Conservation (phyloP, 2,888 invertebrate genomes). For the Melinaea marsaeus region DNA sequence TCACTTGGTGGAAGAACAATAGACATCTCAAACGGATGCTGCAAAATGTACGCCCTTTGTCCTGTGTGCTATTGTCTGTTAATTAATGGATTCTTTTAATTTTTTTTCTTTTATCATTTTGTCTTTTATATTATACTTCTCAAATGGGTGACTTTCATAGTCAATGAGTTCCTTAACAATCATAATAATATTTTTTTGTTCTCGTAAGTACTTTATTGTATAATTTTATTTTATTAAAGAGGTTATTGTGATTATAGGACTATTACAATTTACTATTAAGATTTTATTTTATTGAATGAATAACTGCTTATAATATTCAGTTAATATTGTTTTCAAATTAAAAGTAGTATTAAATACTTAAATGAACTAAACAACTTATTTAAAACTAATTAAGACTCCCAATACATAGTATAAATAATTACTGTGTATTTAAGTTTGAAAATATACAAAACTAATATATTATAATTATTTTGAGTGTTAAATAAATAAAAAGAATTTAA, state of each 20-base stretch:
- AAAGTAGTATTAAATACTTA: no score
- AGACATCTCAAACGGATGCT: conserved; percentile 87
- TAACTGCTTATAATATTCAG: neutral
- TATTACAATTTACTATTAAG: no score
- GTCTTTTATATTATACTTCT: conserved; percentile 20
- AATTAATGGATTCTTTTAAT: conserved; percentile 60
- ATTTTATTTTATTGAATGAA: neutral
- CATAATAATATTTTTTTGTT: neutral
- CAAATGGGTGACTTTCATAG: conserved; percentile 10
- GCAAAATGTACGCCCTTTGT: conserved; percentile 82
- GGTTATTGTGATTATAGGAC: no score
- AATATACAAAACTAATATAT: neutral
- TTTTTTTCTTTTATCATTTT: conserved; percentile 21
- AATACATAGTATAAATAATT: neutral
- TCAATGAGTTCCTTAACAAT: conserved; percentile 8
- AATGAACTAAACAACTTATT: neutral
- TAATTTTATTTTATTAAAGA: neutral
- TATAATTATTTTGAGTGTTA: no score
- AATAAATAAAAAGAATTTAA: no score
- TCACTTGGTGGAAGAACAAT: conserved; percentile 94
- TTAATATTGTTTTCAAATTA: no score
- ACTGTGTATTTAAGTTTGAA: neutral
- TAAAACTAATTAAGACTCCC: neutral
- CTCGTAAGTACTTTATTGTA: neutral
- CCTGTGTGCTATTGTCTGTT: conserved; percentile 50